Evolutionary conservation across 2,888 invertebrate genomes (phyloP).

Genomic region (Hirtodrosophila cameraria): DNA sequence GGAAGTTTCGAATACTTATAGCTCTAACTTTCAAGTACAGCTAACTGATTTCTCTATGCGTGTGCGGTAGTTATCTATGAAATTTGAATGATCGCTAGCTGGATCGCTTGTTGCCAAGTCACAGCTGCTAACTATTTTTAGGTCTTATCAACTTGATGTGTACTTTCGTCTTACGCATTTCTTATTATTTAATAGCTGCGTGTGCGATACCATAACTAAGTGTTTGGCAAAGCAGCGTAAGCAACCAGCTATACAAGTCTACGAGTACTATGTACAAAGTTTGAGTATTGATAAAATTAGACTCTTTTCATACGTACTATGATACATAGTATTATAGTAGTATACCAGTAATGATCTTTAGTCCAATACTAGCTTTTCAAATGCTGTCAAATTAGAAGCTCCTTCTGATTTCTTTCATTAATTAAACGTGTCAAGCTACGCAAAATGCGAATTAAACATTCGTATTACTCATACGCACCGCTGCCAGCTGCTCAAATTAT

Average conservation of each 20-base stretch:
- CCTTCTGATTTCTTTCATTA: constrained; percentile 30
- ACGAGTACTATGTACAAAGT: not conserved
- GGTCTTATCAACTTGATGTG: constrained; percentile 32
- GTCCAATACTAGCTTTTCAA: constrained; percentile 14
- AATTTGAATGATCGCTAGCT: constrained; percentile 20
- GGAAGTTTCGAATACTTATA: too few relatives aligned
- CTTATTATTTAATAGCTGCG: constrained; percentile 17
- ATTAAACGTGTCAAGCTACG: constrained; percentile 52
- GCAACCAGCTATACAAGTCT: constrained; percentile 1
- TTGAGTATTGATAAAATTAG: not conserved
- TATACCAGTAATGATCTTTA: constrained; percentile 17
- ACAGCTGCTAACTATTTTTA: constrained; percentile 30
- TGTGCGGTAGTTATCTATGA: constrained; percentile 12
- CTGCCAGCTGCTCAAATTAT: constrained; percentile 47
- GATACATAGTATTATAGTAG: not conserved
- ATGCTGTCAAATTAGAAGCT: constrained; percentile 41
- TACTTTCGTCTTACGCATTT: constrained; percentile 18
- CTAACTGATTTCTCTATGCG: constrained; percentile 5
- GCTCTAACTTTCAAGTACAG: not conserved
- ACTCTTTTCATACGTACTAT: not conserved
- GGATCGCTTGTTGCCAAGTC: constrained; percentile 28
- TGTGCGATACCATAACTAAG: constrained; percentile 27
- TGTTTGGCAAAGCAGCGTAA: constrained; percentile 4
- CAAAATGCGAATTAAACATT: constrained; percentile 22
- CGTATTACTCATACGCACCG: constrained; percentile 62